Conservation (phyloP, 2,113 vertebrate species). For the Raja brachyura region DNA sequence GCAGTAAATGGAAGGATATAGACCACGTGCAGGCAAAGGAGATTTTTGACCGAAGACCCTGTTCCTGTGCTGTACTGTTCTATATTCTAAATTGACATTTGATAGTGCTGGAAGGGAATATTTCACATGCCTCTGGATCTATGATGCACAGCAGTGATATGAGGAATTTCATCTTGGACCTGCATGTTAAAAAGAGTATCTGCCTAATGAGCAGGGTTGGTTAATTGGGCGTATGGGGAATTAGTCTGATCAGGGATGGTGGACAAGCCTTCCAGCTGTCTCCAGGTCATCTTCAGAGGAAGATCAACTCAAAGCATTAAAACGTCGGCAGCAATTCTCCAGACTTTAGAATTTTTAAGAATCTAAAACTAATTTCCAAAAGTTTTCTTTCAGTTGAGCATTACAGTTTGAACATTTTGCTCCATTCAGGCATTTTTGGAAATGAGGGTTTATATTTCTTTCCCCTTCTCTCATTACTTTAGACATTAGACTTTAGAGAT, state of each 20-base stretch:
- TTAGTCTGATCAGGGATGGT: not conserved
- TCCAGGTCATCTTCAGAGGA: constrained; percentile 19
- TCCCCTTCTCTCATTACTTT: no score
- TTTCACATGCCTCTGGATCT: constrained; percentile 9
- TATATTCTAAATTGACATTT: constrained; percentile 9
- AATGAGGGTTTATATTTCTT: not conserved
- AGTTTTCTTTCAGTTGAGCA: not conserved
- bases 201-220: constrained; percentile 25
- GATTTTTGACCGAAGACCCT: no score
- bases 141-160: not conserved
- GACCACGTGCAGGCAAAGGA: no score
- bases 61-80: not conserved
- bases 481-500: no score
- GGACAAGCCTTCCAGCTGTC: constrained; percentile 18
- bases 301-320: not conserved
- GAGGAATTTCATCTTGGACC: constrained; percentile 1
- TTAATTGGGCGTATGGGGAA: constrained; percentile 16
- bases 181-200: constrained; percentile 29
- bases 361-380: not conserved
- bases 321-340: not conserved
- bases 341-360: not conserved
- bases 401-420: not conserved
- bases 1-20: no score
- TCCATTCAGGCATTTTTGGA: not conserved
- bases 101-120: not conserved